Evolutionary conservation across 2,113 vertebrate genomes (phyloP), one percentile per base, ranked within the genome.

Genomic region (Octodon degus): DNA sequence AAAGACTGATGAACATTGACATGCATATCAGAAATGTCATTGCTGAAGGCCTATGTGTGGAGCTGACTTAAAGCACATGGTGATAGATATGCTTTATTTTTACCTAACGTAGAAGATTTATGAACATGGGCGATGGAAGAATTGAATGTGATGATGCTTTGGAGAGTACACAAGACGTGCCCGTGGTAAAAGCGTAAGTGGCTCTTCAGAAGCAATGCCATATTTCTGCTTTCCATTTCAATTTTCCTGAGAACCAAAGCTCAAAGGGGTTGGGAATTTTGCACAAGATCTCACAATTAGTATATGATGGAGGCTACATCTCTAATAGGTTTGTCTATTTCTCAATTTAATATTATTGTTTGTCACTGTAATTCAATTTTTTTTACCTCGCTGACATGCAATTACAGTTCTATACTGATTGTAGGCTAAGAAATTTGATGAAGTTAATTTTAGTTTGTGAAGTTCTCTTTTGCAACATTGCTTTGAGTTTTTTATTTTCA

Each of bases 401-500:
- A 43, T 76, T 79, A 50, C 50, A 19, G 14, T 34, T 12, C 40
- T 91, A 50, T 47, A 7, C 58, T 68, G 30, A 19, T 63, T 88
- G 76, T 43, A 85, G 37, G 32, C 14, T 30, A 82, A 70, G 19
- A 14, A 63, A 93, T 34, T 60, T 25, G 84, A 67, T 74, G 10
- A 72, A 88, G 67, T 84, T 80, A 60, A 76, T 43, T 70, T 81
- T n/a, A 81, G 68, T 84, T 91, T 95, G 5, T 70, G 24, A 76
- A 50, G 63, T 70, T 88, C 72, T 43, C n/a, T 86, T 86, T 65
- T 60, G 3, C n/a, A 55, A 65, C n/a, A 50, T 55, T 93, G 47
- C n/a, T 77, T 83, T 85, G 37, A 72, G 8, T 58, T 92, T 47
- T 47, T 34, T 50, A 37, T 94, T 94, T 86, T 85, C 30, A 87